Percentiles rank a stretch among this genome's conserved stretches.
These are phyloP conservation scores for Druon quercuslanigerum DNA, from an alignment of 1,140 invertebrate genomes.

Conservation along the genomic window DNA sequence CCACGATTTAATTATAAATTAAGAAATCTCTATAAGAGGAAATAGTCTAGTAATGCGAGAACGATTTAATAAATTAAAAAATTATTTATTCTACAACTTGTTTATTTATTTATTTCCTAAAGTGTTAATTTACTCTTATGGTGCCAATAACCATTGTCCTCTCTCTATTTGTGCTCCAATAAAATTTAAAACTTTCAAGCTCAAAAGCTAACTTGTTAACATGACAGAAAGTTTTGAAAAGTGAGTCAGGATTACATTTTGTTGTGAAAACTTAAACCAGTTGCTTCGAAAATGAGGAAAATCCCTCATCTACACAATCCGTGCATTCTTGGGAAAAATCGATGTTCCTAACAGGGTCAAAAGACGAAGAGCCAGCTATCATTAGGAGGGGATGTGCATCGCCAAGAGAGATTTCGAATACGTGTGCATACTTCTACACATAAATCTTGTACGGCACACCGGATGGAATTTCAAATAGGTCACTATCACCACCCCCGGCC, in stretches of 20 bases:
- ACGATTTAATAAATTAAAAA: too few species aligned
- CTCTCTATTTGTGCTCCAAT: too few species aligned
- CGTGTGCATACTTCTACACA: conserved; percentile 28
- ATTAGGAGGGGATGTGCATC: conserved; percentile 27
- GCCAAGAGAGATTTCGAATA: conserved; percentile 29
- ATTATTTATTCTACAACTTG: too few species aligned
- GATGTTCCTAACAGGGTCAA: conserved; percentile 30
- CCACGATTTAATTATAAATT: too few species aligned
- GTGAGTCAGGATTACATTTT: neutral
- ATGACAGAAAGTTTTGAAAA: too few species aligned
- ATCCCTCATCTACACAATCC: conserved; percentile 18
- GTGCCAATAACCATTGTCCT: too few species aligned
- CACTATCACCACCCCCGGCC: conserved; percentile 16
- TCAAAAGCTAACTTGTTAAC: too few species aligned
- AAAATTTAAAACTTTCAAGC: too few species aligned
- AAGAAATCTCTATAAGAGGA: too few species aligned
- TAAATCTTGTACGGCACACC: conserved; percentile 30
- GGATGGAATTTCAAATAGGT: conserved; percentile 30
- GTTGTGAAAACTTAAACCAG: neutral
- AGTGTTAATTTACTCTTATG: too few species aligned
- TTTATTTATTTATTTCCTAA: neutral
- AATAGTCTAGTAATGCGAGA: too few species aligned
- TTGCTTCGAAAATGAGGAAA: conserved; percentile 4
- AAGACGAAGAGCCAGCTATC: conserved; percentile 27
- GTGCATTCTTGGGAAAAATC: conserved; percentile 27